Percentiles rank a stretch among this genome's conserved stretches.
phyloP scores from a whole-genome alignment of 2,888 invertebrate species.

The Heliothis peltigera region DNA sequence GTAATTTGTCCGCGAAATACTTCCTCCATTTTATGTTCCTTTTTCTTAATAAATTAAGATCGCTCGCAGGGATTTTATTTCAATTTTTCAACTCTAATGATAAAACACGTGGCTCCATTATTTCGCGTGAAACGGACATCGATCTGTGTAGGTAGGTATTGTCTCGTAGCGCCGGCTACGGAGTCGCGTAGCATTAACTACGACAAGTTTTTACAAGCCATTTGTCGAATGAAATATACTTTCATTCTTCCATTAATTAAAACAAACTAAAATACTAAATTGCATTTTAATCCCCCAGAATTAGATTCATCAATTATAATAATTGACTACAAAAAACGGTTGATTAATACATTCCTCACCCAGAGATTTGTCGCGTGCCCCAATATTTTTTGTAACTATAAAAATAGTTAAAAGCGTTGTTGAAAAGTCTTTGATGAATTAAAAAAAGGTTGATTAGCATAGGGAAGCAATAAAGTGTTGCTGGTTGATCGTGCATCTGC shows the following conservation, averaged over 20 bases:
- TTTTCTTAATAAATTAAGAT: conserved; percentile 47
- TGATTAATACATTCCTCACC: conserved; percentile 63
- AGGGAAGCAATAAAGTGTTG: conserved; percentile 73
- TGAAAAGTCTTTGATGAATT: conserved; percentile 68
- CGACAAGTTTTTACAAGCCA: conserved; percentile 21
- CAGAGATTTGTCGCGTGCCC: conserved; percentile 81
- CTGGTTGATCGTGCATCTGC: conserved; percentile 77
- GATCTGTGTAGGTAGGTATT: conserved; percentile 25
- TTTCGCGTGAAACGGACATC: conserved; percentile 33
- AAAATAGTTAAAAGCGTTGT: conserved; percentile 74
- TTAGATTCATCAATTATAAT: conserved; percentile 47
- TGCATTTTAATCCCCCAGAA: conserved; percentile 52
- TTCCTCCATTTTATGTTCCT: conserved; percentile 42
- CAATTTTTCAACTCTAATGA: conserved; percentile 47
- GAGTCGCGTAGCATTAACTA: conserved; percentile 24
- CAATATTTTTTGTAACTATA: conserved; percentile 75
- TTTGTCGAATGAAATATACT: conserved; percentile 21
- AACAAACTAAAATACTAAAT: conserved; percentile 45
- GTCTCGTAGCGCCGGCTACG: conserved; percentile 22
- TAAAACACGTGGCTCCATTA: conserved; percentile 28
- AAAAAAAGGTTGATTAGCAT: conserved; percentile 80
- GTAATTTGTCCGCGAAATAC: conserved; percentile 68
- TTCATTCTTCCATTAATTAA: conserved; percentile 45
- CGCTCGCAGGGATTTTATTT: conserved; percentile 30
- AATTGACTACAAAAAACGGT: conserved; percentile 61